phyloP scores from a whole-genome alignment of 2,888 invertebrate species.

The Chloromyia formosa region DNA sequence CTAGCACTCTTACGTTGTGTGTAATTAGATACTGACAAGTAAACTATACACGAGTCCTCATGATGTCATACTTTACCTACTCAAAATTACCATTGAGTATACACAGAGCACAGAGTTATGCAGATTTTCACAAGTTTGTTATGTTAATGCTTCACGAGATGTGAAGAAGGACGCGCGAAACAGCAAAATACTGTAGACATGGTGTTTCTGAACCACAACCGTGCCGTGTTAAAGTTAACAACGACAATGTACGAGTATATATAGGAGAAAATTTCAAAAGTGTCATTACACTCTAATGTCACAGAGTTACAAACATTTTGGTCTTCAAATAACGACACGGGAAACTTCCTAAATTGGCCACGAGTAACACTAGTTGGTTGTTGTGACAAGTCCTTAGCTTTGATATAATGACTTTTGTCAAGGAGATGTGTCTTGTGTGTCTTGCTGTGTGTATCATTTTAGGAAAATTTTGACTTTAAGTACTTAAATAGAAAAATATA shows the following conservation, averaged over 20 bases:
- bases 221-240: not conserved
- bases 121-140: constrained; percentile 5
- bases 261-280: not conserved
- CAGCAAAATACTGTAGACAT: not conserved
- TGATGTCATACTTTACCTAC: not conserved
- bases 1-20: not conserved
- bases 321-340: not conserved
- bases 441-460: too few species aligned
- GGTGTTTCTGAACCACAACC: too few species aligned
- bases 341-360: too few species aligned
- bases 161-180: not conserved
- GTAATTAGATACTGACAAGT: constrained; percentile 22
- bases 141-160: not conserved
- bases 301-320: not conserved
- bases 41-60: constrained; percentile 3
- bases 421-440: too few species aligned
- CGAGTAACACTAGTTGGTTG: too few species aligned
- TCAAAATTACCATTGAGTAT: not conserved
- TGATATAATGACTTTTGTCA: too few species aligned
- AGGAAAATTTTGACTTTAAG: too few species aligned
- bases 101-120: constrained; percentile 2
- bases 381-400: too few species aligned
- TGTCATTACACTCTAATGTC: not conserved
- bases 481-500: too few species aligned
- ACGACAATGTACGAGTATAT: not conserved